Evolutionary conservation across 2,113 vertebrate species (phyloP).

Genomic region (Tonatia bakeri): DNA sequence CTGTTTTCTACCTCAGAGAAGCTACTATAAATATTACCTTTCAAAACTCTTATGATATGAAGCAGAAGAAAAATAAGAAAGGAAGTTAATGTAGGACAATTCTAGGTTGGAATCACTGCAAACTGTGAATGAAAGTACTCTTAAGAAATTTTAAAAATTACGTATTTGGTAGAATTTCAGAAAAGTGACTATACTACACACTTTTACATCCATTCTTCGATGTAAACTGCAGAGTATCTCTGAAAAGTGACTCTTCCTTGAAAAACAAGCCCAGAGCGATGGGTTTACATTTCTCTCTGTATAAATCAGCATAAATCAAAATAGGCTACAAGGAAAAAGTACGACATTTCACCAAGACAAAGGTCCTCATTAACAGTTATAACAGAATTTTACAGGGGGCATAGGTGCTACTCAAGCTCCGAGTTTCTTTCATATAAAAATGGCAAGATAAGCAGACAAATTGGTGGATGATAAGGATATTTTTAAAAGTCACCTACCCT

Average conservation of each 20-base stretch:
- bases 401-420: background rate
- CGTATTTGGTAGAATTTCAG: background rate
- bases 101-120: background rate
- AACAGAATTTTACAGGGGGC: background rate
- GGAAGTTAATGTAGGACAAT: background rate
- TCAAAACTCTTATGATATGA: background rate
- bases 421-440: background rate
- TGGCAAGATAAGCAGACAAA: slow-evolving; percentile 50
- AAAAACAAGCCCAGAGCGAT: background rate
- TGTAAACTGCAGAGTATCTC: background rate
- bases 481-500: slow-evolving; percentile 87
- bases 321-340: background rate
- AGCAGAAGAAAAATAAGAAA: background rate
- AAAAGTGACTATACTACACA: background rate
- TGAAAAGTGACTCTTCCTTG: background rate
- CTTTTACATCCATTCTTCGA: background rate
- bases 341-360: background rate
- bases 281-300: background rate
- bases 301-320: background rate
- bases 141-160: background rate
- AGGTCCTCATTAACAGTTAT: background rate
- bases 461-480: slow-evolving; percentile 38
- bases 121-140: background rate
- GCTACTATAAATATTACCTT: background rate
- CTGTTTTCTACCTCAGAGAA: background rate